A percentile compares a stretch with the other conserved stretches of the same genome.
These are phyloP conservation scores for Metacarcinus magister DNA, from an alignment of 2,888 invertebrate species.

Conservation along the genomic window DNA sequence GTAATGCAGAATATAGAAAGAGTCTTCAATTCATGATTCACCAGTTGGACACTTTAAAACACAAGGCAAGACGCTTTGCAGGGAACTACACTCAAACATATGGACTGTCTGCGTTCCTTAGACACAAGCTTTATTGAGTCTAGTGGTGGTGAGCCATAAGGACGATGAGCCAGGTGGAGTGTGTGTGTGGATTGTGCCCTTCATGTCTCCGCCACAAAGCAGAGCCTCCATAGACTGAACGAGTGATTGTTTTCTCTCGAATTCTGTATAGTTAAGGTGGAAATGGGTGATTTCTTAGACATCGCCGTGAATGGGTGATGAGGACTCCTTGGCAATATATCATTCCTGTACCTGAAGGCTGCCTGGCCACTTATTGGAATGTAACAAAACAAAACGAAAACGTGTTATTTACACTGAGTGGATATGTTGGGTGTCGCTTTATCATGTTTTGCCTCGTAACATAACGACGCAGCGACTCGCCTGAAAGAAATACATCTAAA, in stretches of 20 bases:
- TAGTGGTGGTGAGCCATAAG: not conserved
- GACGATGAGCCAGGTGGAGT: not conserved
- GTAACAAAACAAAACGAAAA: not conserved
- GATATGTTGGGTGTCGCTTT: not conserved
- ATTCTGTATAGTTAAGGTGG: constrained; percentile 66
- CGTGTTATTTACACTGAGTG: not conserved
- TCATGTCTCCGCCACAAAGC: not conserved
- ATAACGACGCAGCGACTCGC: not conserved
- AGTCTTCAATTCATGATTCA: not conserved
- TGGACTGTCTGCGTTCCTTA: not conserved
- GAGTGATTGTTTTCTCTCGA: constrained; percentile 68
- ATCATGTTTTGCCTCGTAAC: not conserved
- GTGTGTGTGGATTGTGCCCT: not conserved
- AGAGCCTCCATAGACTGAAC: constrained; percentile 63
- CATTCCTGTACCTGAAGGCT: not conserved
- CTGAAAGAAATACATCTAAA: not conserved
- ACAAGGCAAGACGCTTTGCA: constrained; percentile 49
- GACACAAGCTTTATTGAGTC: not conserved
- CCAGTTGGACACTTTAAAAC: constrained; percentile 29
- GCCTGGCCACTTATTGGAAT: not conserved
- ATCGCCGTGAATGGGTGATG: constrained; percentile 56
- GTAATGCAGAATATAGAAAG: not conserved
- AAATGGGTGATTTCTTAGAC: constrained; percentile 32
- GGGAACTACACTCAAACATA: not conserved
- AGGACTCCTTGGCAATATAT: constrained; percentile 22